Conservation (phyloP, 2,113 vertebrate genomes). For the Myrmecobius fasciatus region DNA sequence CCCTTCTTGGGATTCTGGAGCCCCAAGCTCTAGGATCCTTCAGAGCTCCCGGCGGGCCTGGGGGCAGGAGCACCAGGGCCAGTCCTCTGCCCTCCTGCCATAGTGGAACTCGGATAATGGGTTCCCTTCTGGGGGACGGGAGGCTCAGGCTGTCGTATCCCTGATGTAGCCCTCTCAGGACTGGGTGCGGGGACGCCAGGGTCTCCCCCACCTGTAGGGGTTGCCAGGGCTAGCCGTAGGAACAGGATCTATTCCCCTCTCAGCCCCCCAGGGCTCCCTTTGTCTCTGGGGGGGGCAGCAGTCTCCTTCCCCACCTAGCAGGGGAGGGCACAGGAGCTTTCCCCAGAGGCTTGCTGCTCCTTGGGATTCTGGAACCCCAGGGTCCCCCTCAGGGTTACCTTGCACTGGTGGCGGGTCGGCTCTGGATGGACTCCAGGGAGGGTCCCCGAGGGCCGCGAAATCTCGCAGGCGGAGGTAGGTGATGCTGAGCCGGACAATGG, state of each 20-base stretch:
- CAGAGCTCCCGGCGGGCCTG: background rate
- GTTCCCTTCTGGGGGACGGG: too few species aligned
- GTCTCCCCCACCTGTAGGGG: background rate
- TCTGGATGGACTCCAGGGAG: slow-evolving; percentile 88
- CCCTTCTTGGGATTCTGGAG: background rate
- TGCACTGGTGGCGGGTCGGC: slow-evolving; percentile 78
- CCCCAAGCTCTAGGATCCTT: too few species aligned
- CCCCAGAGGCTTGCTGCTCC: background rate
- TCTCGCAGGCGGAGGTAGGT: slow-evolving; percentile 94
- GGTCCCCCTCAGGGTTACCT: background rate
- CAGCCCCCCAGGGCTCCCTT: background rate
- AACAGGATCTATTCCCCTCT: background rate
- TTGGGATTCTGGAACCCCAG: background rate
- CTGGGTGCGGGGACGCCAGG: too few species aligned
- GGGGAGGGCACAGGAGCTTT: background rate
- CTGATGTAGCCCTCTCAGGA: too few species aligned
- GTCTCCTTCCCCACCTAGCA: background rate
- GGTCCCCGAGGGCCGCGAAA: slow-evolving; percentile 91
- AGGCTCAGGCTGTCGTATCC: too few species aligned
- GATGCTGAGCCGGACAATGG: slow-evolving; percentile 93
- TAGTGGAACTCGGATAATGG: background rate
- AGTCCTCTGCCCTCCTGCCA: background rate
- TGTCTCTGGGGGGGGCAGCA: background rate
- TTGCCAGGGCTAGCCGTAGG: background rate
- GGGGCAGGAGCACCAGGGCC: background rate